A percentile compares a stretch with the other conserved stretches of the same genome.
phyloP scores from a whole-genome alignment of 2,888 invertebrate genomes.

The Disparrhopalites patrizii region DNA sequence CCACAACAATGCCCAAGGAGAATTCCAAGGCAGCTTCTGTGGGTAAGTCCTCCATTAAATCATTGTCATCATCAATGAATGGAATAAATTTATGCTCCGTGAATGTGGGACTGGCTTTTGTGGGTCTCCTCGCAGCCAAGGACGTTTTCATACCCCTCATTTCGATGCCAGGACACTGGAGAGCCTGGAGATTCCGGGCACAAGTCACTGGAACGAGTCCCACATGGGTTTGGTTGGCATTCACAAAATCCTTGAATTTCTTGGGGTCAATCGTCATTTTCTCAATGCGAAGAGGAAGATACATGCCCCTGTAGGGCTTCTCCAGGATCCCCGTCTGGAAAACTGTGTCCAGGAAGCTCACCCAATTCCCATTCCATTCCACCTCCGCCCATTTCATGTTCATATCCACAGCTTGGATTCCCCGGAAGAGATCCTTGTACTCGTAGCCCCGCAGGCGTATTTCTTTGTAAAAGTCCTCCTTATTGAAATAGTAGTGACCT shows the following conservation, averaged over 20 bases:
- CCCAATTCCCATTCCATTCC: slow-evolving; percentile 77
- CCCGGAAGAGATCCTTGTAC: slow-evolving; percentile 51
- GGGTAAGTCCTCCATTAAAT: not conserved
- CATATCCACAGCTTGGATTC: slow-evolving; percentile 51
- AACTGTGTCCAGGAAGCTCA: slow-evolving; percentile 83
- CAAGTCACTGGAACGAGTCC: slow-evolving; percentile 51
- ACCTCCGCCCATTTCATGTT: slow-evolving; percentile 51
- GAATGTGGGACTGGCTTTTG: not conserved
- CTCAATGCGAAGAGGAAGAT: slow-evolving; percentile 71
- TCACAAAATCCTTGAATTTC: not conserved
- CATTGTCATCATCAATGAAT: not conserved
- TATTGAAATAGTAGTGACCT: slow-evolving; percentile 23
- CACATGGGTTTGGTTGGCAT: not conserved
- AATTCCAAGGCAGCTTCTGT: not conserved
- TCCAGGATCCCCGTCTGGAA: slow-evolving; percentile 74
- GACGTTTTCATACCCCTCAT: slow-evolving; percentile 61
- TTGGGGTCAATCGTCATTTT: slow-evolving; percentile 65
- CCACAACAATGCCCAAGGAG: not conserved
- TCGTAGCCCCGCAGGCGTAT: slow-evolving; percentile 51
- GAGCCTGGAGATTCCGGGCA: slow-evolving; percentile 55
- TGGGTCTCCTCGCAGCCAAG: not conserved
- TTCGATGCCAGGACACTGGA: slow-evolving; percentile 70
- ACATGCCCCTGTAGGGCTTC: slow-evolving; percentile 64
- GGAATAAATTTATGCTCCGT: not conserved
- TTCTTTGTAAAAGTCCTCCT: slow-evolving; percentile 51